phyloP scores from a whole-genome alignment of 2,888 invertebrate genomes.

The Peribatodes rhomboidaria region DNA sequence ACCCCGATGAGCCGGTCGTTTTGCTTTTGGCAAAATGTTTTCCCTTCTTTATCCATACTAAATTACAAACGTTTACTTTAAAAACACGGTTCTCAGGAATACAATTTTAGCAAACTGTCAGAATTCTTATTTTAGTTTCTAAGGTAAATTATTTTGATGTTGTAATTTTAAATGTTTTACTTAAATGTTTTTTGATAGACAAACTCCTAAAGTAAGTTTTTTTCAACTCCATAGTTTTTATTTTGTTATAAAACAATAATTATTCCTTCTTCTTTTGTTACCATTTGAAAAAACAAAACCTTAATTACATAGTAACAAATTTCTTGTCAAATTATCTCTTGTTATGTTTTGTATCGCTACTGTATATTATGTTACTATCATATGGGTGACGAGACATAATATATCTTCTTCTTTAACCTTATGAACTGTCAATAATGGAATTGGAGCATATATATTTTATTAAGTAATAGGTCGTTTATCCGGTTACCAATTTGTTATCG shows the following conservation, averaged over 20 bases:
- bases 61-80: background rate
- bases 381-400: constrained; percentile 31
- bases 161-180: no score
- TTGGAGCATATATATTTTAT: constrained; percentile 66
- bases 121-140: no score
- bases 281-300: no score
- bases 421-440: constrained; percentile 61
- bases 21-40: background rate
- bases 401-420: constrained; percentile 34
- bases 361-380: background rate
- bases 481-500: constrained; percentile 69
- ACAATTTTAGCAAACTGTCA: background rate
- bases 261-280: no score
- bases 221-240: background rate
- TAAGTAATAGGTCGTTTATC: constrained; percentile 64
- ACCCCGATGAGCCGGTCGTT: background rate
- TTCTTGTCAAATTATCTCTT: no score
- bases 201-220: background rate
- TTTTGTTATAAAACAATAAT: background rate
- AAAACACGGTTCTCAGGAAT: no score
- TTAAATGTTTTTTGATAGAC: no score
- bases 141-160: no score
- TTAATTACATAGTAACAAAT: no score
- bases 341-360: background rate
- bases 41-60: background rate